Conservation (phyloP, 2,888 invertebrate species). For the Lasioglossum calceatum region DNA sequence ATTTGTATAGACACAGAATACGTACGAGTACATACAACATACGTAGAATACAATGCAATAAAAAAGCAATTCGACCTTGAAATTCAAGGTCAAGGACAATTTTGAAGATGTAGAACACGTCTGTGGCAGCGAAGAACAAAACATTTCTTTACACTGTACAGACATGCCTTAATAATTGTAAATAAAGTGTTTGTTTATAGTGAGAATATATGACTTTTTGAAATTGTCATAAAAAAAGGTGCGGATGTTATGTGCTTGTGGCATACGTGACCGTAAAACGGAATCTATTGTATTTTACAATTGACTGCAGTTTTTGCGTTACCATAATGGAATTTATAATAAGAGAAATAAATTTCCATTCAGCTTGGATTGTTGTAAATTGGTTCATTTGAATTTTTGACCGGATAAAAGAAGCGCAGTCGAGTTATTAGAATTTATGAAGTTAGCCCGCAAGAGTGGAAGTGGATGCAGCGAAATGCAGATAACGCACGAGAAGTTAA, state of each 20-base stretch:
- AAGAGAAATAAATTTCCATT: not conserved
- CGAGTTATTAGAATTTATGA: constrained; percentile 2
- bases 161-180: not conserved
- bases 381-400: not conserved
- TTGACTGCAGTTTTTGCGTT: not conserved
- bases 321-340: constrained; percentile 1
- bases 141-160: no score
- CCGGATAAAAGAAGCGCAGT: not conserved
- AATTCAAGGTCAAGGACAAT: no score
- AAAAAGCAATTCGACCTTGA: no score
- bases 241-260: not conserved
- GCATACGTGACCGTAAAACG: not conserved
- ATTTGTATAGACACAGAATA: no score
- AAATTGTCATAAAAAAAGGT: not conserved
- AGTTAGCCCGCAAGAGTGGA: not conserved
- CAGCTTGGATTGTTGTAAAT: not conserved
- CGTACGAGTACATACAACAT: no score
- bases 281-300: not conserved
- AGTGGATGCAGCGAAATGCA: not conserved
- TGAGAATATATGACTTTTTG: not conserved
- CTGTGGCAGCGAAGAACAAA: no score
- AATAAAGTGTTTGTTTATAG: not conserved
- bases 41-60: no score
- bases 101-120: no score
- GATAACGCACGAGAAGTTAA: constrained; percentile 1